phyloP scores from a whole-genome alignment of 2,113 vertebrate species.

The Nothobranchius furzeri region DNA sequence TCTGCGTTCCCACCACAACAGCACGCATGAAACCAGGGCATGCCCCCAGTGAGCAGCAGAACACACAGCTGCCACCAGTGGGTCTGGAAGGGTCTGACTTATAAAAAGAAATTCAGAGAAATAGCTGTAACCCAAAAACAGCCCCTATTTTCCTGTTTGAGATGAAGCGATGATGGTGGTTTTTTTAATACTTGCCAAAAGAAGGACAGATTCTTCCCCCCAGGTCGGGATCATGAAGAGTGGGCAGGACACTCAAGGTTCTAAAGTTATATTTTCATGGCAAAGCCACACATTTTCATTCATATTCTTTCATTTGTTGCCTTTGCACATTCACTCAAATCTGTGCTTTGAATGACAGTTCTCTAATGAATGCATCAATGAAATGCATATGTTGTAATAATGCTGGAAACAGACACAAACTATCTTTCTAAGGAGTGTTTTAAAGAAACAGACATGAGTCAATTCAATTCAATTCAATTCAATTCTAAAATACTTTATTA shows the following conservation, averaged over 20 bases:
- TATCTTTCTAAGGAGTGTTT: slow-evolving; percentile 7
- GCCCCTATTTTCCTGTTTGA: slow-evolving; percentile 67
- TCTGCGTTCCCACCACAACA: slow-evolving; percentile 65
- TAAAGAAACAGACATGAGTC: slow-evolving; percentile 51
- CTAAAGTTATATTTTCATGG: slow-evolving; percentile 56
- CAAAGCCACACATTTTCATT: slow-evolving; percentile 64
- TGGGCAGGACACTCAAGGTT: slow-evolving; percentile 59
- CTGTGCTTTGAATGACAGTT: slow-evolving; percentile 13
- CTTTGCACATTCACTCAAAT: slow-evolving; percentile 14
- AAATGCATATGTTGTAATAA: slow-evolving; percentile 34
- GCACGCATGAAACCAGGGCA: slow-evolving; percentile 80
- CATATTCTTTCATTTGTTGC: slow-evolving; percentile 41
- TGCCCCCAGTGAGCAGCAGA: slow-evolving; percentile 78
- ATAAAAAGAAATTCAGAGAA: slow-evolving; percentile 73
- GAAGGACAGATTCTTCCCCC: slow-evolving; percentile 60
- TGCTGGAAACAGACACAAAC: slow-evolving; percentile 28
- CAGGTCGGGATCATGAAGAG: slow-evolving; percentile 61
- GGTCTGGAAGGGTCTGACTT: slow-evolving; percentile 74
- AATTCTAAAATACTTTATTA: too few relatives aligned
- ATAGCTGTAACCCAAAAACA: slow-evolving; percentile 74
- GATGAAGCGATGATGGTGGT: slow-evolving; percentile 67
- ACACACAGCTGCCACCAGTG: slow-evolving; percentile 75
- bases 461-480: too few relatives aligned
- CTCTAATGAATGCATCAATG: slow-evolving; percentile 1
- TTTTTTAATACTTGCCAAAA: slow-evolving; percentile 50